phyloP scores from a whole-genome alignment of 2,113 vertebrate species.

The Calyptomena viridis region DNA sequence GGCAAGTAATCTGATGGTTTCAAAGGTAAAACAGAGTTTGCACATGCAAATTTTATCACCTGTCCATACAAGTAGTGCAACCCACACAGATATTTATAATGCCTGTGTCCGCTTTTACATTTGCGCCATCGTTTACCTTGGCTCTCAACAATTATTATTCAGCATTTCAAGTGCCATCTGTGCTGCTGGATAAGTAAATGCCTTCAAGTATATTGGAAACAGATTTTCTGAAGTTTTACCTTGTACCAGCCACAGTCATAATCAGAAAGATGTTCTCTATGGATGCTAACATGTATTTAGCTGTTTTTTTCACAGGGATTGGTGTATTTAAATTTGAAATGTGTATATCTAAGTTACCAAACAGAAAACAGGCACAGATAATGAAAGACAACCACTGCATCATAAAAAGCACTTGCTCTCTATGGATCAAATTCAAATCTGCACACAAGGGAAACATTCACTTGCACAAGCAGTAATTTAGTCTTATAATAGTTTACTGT shows the following conservation, averaged over 20 bases:
- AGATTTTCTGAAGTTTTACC: slow-evolving; percentile 63
- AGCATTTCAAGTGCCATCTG: slow-evolving; percentile 70
- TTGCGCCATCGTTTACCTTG: slow-evolving; percentile 29
- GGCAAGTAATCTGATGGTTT: not conserved
- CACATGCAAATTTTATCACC: slow-evolving; percentile 9
- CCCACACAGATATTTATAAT: not conserved
- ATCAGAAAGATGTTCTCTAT: slow-evolving; percentile 42
- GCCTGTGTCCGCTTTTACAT: not conserved
- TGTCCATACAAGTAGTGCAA: not conserved
- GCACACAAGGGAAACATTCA: not conserved
- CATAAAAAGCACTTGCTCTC: slow-evolving; percentile 29
- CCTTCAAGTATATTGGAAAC: slow-evolving; percentile 61
- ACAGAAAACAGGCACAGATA: slow-evolving; percentile 34
- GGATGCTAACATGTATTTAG: slow-evolving; percentile 53
- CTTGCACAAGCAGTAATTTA: not conserved
- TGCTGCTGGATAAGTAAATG: slow-evolving; percentile 69
- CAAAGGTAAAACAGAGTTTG: not conserved
- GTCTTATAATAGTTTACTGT: not conserved
- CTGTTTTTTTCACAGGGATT: slow-evolving; percentile 29
- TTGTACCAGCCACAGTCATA: slow-evolving; percentile 11
- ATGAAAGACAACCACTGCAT: slow-evolving; percentile 57
- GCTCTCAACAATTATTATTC: slow-evolving; percentile 64
- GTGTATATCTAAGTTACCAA: slow-evolving; percentile 31
- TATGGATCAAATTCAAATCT: slow-evolving; percentile 39
- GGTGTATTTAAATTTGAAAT: slow-evolving; percentile 64